Evolutionary conservation across 2,797 vertebrate species (phyloP), one percentile per base, ranked within the genome.

Genomic region (Toxotes lorentzi): DNA sequence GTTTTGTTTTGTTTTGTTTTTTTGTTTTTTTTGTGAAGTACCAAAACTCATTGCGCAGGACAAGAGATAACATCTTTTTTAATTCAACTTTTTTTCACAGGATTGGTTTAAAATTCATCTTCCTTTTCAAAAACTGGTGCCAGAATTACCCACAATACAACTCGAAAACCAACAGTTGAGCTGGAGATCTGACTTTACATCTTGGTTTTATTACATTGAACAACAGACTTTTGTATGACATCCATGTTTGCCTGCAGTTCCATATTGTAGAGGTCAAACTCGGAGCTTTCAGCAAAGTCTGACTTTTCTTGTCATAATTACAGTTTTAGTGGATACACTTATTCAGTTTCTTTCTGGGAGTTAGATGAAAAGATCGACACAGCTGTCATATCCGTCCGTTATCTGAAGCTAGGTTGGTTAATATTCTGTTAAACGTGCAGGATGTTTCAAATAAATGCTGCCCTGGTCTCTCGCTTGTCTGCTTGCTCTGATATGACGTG

Each of bases 401-500:
- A 50, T 38, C 24, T 35, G n/a, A 54, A 63, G n/a, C n/a, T n/a
- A n/a, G n/a, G n/a, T n/a, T n/a, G n/a, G n/a, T n/a, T n/a, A n/a
- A n/a, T 19, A 34, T 43, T 58, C 41, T 61, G 23, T 75, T 12
- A 60, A 82, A 75, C 21, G 14, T 9, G 2, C 40, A 70, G 58
- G 63, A 41, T 38, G 43, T 43, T n/a, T 16, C 59, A 41, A 34
- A 53, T 47, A 64, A 65, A 32, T 38, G n/a, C 58, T 72, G 59
- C 64, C 51, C 17, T 23, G 23, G 71, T 66, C 17, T 21, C 47
- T 72, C 34, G 43, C 51, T 70, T 53, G 54, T 45, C 62, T 73
- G 51, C 63, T 78, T 67, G 56, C 54, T 79, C 58, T 78, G 59
- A 84, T 84, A 73, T 86, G 81, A 83, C 30, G 16, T 69, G 70